Evolutionary conservation across 2,888 invertebrate genomes (phyloP), one percentile per base, ranked within the genome.

Genomic region (Bruchidius siliquastri): DNA sequence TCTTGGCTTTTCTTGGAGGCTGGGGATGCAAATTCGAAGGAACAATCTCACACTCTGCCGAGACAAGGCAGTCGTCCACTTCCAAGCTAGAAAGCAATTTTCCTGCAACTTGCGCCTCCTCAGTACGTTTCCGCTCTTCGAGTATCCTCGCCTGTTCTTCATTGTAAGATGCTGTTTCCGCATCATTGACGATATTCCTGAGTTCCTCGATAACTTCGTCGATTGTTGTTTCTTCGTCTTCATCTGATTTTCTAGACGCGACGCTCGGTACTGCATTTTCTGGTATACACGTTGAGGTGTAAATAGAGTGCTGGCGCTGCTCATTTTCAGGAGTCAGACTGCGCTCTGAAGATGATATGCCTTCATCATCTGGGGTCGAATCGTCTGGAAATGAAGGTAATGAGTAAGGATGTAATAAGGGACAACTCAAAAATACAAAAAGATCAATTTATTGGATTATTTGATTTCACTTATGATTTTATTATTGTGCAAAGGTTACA

Each of bases 131-230:
- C 70, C 81, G 76, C 74, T 84, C 81, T n/a, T 79, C 77, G 68
- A 80, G 81, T 71, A 82, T 78, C 66, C 81, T 80, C 72, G 76
- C 73, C 71, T 82, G 79, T 75, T 85, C 86, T 72, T 87, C 88
- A 79, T 88, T 89, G 74, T 89, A 89, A 73, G 89, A 88, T 85
- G 93, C 91, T 0, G 93, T 92, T 86, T 95, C 94, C 0, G 94
- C 95, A 81, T 95, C 93, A 82, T 93, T 95, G 0, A 95, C 94
- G 76, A 96, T 95, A 81, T 94, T 95, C 77, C 93, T 90, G 67
- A 96, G 86, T 84, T 95, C 95, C 85, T 94, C 94, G 82, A 96
- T 95, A 0, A 95, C 95, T 86, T 95, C 95, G 81, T 95, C 95
- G 76, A 96, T 95, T 0, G 95, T 95, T 0, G 94, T 93, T 86